These are phyloP conservation scores for Pangasius djambal DNA, from an alignment of 2,797 vertebrate genomes.

Conservation along the genomic window DNA sequence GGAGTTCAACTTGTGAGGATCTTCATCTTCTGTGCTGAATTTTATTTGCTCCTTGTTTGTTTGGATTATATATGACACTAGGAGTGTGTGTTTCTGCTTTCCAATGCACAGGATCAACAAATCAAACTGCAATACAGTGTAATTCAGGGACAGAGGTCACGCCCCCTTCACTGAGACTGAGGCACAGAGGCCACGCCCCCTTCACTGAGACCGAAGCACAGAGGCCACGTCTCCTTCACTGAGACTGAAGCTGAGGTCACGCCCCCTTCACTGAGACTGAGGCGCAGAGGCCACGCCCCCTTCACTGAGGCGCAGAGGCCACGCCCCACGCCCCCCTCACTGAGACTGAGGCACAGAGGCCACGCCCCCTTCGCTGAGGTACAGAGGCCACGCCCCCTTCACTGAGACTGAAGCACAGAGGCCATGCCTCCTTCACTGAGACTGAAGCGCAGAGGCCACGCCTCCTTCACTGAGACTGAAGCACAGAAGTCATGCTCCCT, in stretches of 20 bases:
- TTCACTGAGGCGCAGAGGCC: background rate
- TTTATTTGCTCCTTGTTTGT: conserved; percentile 39
- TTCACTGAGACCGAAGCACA: background rate
- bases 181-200: background rate
- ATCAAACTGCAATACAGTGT: background rate
- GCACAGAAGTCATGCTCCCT: background rate
- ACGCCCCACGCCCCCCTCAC: background rate
- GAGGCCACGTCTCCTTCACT: background rate
- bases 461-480: background rate
- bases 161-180: background rate
- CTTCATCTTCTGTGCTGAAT: background rate
- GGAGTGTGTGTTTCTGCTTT: background rate
- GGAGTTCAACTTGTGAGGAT: background rate
- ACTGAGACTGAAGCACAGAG: background rate
- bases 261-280: background rate
- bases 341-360: background rate
- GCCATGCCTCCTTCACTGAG: background rate
- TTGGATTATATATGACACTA: conserved; percentile 23
- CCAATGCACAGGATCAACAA: background rate
- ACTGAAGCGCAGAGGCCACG: background rate
- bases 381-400: background rate
- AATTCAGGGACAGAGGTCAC: background rate
- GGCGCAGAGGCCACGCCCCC: background rate
- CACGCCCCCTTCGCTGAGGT: background rate
- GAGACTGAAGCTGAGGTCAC: background rate